Conservation (phyloP, 1,140 invertebrate species). For the Drosophila pallidifrons region DNA sequence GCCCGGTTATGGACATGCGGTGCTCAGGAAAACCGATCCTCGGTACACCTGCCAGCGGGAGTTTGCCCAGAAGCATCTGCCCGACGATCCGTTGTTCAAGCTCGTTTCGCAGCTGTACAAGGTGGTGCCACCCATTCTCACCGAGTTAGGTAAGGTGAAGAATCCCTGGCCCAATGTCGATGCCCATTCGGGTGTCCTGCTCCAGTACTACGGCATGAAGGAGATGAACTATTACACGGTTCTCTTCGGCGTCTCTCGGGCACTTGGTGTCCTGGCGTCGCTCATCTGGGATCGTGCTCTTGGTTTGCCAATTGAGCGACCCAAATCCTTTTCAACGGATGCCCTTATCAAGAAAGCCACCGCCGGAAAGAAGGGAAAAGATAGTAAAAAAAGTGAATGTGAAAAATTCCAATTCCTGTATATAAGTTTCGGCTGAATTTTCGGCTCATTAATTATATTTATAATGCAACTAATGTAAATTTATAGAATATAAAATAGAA, state of each 20-base stretch:
- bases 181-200: constrained; percentile 96
- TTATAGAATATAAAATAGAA: no score
- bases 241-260: constrained; percentile 97
- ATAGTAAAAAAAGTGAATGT: constrained; percentile 1
- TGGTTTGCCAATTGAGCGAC: constrained; percentile 96
- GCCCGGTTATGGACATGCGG: constrained; percentile 98
- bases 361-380: not conserved
- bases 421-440: no score
- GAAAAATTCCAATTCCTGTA: no score
- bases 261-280: constrained; percentile 94
- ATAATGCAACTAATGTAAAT: no score
- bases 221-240: constrained; percentile 99
- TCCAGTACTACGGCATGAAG: constrained; percentile 96
- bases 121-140: constrained; percentile 95
- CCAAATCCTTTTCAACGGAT: constrained; percentile 97
- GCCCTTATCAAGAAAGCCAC: constrained; percentile 4
- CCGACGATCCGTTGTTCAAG: constrained; percentile 95
- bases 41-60: constrained; percentile 95
- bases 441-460: no score
- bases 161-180: constrained; percentile 99
- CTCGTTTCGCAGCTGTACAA: constrained; percentile 96
- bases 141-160: constrained; percentile 97
- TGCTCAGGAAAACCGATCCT: constrained; percentile 97
- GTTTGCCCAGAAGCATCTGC: constrained; percentile 96
- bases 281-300: constrained; percentile 97